These are phyloP conservation scores for Heliconius erato DNA, from an alignment of 2,888 invertebrate genomes.

Conservation along the genomic window DNA sequence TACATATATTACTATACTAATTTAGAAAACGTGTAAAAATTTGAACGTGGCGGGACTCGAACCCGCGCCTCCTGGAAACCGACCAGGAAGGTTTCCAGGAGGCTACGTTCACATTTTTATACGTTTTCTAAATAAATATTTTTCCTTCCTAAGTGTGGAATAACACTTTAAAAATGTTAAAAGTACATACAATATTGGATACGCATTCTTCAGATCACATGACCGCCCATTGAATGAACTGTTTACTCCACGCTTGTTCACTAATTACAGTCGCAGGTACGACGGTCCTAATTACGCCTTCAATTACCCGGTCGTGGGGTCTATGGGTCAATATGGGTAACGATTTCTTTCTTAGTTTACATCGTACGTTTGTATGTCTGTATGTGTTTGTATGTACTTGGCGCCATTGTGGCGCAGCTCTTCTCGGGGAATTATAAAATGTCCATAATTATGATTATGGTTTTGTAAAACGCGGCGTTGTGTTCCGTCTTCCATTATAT, in stretches of 20 bases:
- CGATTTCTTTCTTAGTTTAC: slow-evolving; percentile 14
- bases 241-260: slow-evolving; percentile 33
- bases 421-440: neutral
- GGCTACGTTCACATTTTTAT: no score
- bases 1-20: neutral
- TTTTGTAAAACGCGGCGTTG: no score
- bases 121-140: no score
- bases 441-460: neutral
- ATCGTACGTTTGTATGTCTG: neutral
- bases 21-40: no score
- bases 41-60: no score
- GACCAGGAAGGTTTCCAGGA: no score
- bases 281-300: slow-evolving; percentile 26
- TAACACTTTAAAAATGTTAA: no score
- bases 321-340: slow-evolving; percentile 29
- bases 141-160: no score
- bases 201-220: slow-evolving; percentile 15
- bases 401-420: neutral
- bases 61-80: no score
- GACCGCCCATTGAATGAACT: slow-evolving; percentile 11
- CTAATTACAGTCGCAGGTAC: slow-evolving; percentile 41
- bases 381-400: neutral
- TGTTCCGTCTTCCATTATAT: no score
- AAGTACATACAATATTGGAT: neutral
- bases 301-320: slow-evolving; percentile 35